Evolutionary conservation across 2,797 vertebrate species (phyloP).

Genomic region (Rhincodon typus): DNA sequence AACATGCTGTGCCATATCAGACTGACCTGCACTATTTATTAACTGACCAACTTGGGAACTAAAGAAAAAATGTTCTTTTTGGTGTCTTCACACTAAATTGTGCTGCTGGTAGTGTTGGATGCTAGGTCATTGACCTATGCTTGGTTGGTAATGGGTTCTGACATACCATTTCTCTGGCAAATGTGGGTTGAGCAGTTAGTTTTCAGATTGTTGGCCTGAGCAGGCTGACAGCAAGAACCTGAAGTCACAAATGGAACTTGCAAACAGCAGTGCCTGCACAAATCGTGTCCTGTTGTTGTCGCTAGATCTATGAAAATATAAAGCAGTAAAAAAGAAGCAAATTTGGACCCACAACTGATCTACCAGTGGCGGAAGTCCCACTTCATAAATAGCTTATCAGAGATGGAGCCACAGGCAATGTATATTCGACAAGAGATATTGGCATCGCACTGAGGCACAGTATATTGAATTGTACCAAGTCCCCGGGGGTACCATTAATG

Average conservation of each 20-base stretch:
- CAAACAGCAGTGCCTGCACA: neutral
- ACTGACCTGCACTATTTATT: neutral
- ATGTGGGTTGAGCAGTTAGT: neutral
- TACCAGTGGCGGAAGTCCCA: neutral
- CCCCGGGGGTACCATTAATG: constrained; percentile 15
- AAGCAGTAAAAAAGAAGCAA: neutral
- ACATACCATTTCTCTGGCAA: neutral
- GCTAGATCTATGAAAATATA: neutral
- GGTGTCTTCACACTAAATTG: neutral
- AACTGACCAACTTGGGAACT: neutral
- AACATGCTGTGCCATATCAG: neutral
- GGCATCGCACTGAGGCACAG: neutral
- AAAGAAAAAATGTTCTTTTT: neutral
- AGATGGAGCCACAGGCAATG: neutral
- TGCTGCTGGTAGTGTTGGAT: neutral
- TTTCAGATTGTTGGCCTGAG: neutral
- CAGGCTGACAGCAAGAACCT: neutral
- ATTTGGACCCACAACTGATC: neutral
- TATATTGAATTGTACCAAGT: neutral
- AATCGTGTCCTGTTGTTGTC: no score
- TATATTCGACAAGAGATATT: neutral
- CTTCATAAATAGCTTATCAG: neutral
- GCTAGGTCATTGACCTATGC: neutral
- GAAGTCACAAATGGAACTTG: neutral
- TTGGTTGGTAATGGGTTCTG: neutral